Evolutionary conservation across 2,888 invertebrate genomes (phyloP), one percentile per base, ranked within the genome.

Genomic region (Drosophila diplacantha): DNA sequence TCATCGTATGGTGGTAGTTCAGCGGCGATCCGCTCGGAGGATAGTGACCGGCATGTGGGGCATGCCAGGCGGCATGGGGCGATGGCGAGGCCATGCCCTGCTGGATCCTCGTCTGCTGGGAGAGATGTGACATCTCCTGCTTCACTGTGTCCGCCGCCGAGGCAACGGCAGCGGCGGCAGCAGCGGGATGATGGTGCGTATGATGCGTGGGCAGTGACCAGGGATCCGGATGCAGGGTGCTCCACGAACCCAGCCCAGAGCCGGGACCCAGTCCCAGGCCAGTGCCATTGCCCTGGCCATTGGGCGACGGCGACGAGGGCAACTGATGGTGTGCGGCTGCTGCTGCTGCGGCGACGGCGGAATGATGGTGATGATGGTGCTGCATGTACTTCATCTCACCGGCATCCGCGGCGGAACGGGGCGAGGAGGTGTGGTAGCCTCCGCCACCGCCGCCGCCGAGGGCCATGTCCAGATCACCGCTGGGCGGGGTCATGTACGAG

Each of bases 301-400:
- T 90, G 80, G 89, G 87, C 84, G 93, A 92, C 68, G 93, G 93
- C 81, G 93, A 92, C 70, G 92, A 91, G 67, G 92, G 90, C 89
- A 92, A 90, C 86, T 92, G 92, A 86, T 95, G 93, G 26, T 76
- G 76, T 16, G 69, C 94, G 72, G 92, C 92, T 85, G 95, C 93
- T 85, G 95, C 93, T 0, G 94, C 94, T 71, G 92, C 92, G 85
- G 95, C 93, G 1, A 81, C 83, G 41, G 41, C 41, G 22, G 39
- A 39, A 86, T 95, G 93, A 89, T 95, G 92, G 89, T 94, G 95
- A 89, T 96, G 96, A 88, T 94, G 94, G 74, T 93, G 93, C 79
- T 93, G 93, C 91, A 95, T 92, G 89, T 97, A 97, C 90, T 97
- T 97, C 96, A 97, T 96, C 90, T 97, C 97, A 85, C 94, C 94